phyloP scores from a whole-genome alignment of 2,888 invertebrate genomes.

The Polyommatus iphigenia region DNA sequence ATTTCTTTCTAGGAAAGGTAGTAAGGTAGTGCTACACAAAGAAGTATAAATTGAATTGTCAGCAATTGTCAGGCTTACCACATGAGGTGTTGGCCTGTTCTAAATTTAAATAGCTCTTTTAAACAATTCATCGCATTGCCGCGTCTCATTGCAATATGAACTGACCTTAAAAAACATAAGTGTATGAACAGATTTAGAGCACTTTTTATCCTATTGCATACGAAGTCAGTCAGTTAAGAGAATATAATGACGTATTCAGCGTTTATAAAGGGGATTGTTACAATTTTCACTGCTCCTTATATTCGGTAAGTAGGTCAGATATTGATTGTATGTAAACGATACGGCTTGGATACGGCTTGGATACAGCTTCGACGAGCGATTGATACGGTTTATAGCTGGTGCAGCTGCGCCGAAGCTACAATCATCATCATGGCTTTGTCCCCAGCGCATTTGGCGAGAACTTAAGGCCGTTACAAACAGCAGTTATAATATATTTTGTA shows the following conservation, averaged over 20 bases:
- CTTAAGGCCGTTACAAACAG: no score
- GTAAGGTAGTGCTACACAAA: no score
- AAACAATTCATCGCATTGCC: neutral
- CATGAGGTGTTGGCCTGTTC: no score
- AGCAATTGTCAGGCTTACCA: no score
- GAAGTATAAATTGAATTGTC: no score
- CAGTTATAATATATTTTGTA: no score
- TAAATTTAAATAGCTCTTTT: no score
- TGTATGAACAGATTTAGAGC: neutral
- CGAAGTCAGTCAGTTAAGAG: neutral
- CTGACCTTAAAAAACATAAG: neutral
- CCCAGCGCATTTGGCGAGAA: no score
- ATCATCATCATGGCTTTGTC: neutral
- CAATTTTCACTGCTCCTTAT: conserved; percentile 1
- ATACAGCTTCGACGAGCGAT: conserved; percentile 4
- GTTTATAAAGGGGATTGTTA: neutral
- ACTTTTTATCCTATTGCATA: neutral
- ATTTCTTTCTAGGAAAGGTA: no score
- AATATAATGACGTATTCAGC: neutral
- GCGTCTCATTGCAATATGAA: neutral
- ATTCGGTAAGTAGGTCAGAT: conserved; percentile 25
- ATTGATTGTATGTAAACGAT: conserved; percentile 24
- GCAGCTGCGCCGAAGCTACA: conserved; percentile 1
- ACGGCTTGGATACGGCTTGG: neutral
- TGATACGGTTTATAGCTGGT: neutral